phyloP scores from a whole-genome alignment of 2,113 vertebrate species.

The Poecilia latipinna region DNA sequence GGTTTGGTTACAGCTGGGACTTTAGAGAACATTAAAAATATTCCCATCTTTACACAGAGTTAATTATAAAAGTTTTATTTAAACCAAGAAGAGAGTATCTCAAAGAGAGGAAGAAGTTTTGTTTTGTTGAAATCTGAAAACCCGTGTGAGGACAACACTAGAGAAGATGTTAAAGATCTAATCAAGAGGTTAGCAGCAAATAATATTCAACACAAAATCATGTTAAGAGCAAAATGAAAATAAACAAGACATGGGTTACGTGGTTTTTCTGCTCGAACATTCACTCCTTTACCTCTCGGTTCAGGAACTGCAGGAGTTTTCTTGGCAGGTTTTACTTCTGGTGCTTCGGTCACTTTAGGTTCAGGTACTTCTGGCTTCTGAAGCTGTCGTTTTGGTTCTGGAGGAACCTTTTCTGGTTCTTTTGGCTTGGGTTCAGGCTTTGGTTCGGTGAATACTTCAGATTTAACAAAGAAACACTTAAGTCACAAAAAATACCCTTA shows the following conservation, averaged over 20 bases:
- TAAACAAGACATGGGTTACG: background rate
- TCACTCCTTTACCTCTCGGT: constrained; percentile 64
- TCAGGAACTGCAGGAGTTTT: constrained; percentile 36
- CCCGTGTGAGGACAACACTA: background rate
- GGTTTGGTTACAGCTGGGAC: constrained; percentile 22
- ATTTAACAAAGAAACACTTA: constrained; percentile 59
- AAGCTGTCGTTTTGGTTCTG: constrained; percentile 31
- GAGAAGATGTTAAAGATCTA: background rate
- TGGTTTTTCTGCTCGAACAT: background rate
- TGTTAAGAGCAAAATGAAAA: background rate
- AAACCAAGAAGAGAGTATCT: background rate
- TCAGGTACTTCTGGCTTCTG: background rate
- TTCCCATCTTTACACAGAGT: constrained; percentile 2
- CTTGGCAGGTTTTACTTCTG: constrained; percentile 22
- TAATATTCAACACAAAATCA: constrained; percentile 9
- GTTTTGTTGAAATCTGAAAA: constrained; percentile 1
- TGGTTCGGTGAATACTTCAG: constrained; percentile 48
- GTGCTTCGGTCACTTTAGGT: constrained; percentile 19
- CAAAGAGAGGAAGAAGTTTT: no score
- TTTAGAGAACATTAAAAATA: constrained; percentile 32
- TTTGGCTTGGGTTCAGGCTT: constrained; percentile 24
- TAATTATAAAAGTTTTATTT: background rate
- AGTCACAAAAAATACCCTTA: constrained; percentile 5
- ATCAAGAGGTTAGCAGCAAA: constrained; percentile 44
- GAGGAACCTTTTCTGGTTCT: constrained; percentile 20